Base-by-base conservation (phyloP, 2,888 invertebrate species). In the Theodoxus fluviatilis region DNA sequence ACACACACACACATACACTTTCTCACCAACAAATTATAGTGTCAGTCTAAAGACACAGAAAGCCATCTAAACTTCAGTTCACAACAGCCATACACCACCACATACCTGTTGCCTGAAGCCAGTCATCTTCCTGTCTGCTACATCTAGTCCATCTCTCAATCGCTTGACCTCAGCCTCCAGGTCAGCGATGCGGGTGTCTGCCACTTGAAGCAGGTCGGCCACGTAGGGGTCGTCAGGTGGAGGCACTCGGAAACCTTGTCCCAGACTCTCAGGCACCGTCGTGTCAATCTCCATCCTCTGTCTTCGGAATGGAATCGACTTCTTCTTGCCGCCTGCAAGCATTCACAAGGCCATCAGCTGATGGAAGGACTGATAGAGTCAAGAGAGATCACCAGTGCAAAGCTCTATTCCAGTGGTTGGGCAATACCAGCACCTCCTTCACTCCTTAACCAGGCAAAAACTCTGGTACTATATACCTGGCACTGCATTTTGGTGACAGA, bases 221-320 rank as follows among this genome's bases (percentile, higher is more conserved):
- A 85, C 81, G 70, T 85, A 86, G 0, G 86, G 86, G 74, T 87
- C 86, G 49, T 83, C 82, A 9, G 80, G 78, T 1, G 80, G 78
- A 15, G 78, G 74, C 3, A 78, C 71, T 15, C 74, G 71, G 65
- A 70, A 73, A 18, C 73, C 68, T 38, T 73, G 67, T 52, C 68
- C 57, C 37, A 76, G 75, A 57, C 77, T 69, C 4, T 82, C 79
- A 12, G 85, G 83, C 15, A 86, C 79, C 37, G 79, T 75, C 37
- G 78, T 79, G 75, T 87, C 87, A 33, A 87, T 82, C 68, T 87
- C 86, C 85, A 87, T 86, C 3, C 87, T 80, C 76, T 87, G 87
- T 35, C 87, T 76, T n/a, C 87, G 78, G 77, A 87, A 87, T 35
- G 87, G 86, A 52, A 86, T 85, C 12, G 76, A 81, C 79, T 87